phyloP scores from a whole-genome alignment of 2,113 vertebrate species.

The Zapus hudsonius region DNA sequence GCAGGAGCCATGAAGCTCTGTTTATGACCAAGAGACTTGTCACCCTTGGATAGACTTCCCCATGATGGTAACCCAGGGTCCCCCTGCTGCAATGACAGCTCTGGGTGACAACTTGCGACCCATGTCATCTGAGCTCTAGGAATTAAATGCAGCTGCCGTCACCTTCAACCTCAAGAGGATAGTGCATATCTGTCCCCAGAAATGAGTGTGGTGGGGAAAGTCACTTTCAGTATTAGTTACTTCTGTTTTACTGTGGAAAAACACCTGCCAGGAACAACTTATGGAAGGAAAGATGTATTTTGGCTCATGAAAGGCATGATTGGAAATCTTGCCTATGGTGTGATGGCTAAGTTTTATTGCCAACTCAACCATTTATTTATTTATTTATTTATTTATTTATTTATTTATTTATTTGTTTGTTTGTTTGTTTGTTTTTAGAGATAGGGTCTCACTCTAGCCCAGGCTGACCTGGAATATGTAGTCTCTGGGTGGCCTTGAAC shows the following conservation, averaged over 20 bases:
- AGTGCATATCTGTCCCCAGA: neutral
- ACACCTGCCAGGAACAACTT: neutral
- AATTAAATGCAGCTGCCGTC: neutral
- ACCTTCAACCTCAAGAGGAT: neutral
- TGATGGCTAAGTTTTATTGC: too few species aligned
- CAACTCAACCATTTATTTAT: too few species aligned
- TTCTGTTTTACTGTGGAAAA: neutral
- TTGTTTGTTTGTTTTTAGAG: too few species aligned
- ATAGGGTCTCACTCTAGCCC: too few species aligned
- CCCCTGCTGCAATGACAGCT: neutral
- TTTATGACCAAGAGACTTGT: neutral
- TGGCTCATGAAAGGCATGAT: neutral
- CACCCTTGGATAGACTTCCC: neutral
- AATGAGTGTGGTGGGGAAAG: too few species aligned
- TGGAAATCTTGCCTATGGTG: too few species aligned
- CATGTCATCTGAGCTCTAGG: too few species aligned
- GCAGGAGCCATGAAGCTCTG: too few species aligned
- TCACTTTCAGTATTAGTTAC: neutral
- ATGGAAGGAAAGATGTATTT: neutral
- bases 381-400: too few species aligned
- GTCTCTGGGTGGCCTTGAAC: too few species aligned
- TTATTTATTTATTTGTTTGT: too few species aligned
- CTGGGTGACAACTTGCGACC: neutral
- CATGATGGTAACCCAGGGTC: neutral
- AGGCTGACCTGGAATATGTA: too few species aligned